Evolutionary conservation across 1,140 invertebrate species (phyloP).

Genomic region (Bombus huntii): DNA sequence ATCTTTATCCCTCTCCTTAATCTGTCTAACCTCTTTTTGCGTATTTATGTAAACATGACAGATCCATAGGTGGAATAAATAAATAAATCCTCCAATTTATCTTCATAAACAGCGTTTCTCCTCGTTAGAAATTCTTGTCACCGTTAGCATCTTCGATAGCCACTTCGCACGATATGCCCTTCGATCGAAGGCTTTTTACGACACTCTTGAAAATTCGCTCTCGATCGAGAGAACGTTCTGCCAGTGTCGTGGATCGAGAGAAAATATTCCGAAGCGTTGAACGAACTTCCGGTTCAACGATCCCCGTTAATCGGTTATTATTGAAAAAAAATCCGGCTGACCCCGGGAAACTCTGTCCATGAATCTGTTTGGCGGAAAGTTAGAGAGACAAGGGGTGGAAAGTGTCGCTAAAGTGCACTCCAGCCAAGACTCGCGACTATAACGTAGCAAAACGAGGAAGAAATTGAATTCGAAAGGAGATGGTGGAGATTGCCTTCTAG

Average conservation of each 20-base stretch:
- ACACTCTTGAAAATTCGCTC: background rate
- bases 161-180: no score
- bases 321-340: background rate
- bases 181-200: no score
- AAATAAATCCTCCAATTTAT: no score
- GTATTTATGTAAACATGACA: no score
- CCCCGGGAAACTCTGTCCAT: background rate
- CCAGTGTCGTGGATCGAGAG: background rate
- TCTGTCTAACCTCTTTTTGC: no score
- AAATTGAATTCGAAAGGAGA: constrained; percentile 20
- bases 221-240: background rate
- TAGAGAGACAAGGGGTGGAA: background rate
- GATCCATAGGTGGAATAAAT: no score
- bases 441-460: constrained; percentile 22
- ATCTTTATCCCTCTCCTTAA: no score
- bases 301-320: background rate
- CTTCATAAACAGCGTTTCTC: no score
- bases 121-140: no score
- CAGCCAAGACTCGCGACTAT: background rate
- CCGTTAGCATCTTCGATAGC: no score
- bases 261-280: background rate
- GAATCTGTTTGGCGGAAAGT: no score
- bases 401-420: background rate
- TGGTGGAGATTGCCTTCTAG: no score
- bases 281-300: constrained; percentile 7